phyloP scores from a whole-genome alignment of 2,113 vertebrate species.

The Semicossyphus pulcher region DNA sequence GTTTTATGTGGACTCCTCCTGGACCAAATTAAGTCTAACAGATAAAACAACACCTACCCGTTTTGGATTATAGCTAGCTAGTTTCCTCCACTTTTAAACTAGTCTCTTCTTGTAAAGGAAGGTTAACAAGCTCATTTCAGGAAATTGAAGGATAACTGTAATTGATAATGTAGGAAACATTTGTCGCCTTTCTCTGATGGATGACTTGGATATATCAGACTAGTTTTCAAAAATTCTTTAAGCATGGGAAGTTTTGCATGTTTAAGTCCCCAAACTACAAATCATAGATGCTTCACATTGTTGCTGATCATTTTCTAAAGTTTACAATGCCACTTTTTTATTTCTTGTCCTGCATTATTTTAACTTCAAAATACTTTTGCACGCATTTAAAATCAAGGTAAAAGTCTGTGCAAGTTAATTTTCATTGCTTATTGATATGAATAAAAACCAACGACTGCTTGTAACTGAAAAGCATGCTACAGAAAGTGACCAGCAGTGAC shows the following conservation, averaged over 20 bases:
- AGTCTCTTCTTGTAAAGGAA: not conserved
- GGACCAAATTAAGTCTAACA: not conserved
- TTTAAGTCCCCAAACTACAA: too few species aligned
- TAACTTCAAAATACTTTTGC: not conserved
- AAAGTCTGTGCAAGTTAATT: too few species aligned
- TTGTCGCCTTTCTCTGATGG: not conserved
- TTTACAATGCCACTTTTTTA: not conserved
- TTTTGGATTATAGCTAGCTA: not conserved
- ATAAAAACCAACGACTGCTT: not conserved
- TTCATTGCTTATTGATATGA: not conserved
- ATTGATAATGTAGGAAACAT: too few species aligned
- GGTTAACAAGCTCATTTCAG: not conserved
- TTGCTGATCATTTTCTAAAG: not conserved
- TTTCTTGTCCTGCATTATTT: not conserved
- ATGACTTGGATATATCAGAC: too few species aligned
- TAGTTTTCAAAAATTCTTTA: not conserved
- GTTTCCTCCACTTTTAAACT: not conserved
- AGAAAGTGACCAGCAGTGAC: not conserved
- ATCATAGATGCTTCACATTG: not conserved
- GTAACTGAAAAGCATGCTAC: not conserved
- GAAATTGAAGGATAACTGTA: not conserved
- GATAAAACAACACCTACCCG: slow-evolving; percentile 5
- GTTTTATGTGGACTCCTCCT: slow-evolving; percentile 10
- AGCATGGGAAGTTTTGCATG: too few species aligned
- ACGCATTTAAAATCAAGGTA: not conserved